Conservation (phyloP, 1,140 invertebrate genomes). For the Monochamus saltuarius region DNA sequence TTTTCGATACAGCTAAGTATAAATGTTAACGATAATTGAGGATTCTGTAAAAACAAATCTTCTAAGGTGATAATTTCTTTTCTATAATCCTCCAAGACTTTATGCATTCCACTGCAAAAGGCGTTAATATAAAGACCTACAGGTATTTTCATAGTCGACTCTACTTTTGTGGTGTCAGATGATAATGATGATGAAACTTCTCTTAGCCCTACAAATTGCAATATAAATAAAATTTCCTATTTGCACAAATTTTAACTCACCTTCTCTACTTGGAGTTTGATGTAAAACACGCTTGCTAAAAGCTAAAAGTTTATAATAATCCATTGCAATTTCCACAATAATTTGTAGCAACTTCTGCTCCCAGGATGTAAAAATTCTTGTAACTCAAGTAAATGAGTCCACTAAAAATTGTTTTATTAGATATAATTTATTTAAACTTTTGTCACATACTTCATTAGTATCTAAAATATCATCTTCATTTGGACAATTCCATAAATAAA, state of each 20-base stretch:
- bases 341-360: conserved; percentile 43
- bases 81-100: conserved; percentile 59
- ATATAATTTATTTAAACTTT: conserved; percentile 7
- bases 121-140: conserved; percentile 61
- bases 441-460: conserved; percentile 24
- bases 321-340: conserved; percentile 41
- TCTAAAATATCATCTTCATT: conserved; percentile 22
- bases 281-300: conserved; percentile 41
- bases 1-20: conserved; percentile 57
- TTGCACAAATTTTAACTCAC: conserved; percentile 12
- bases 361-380: conserved; percentile 49
- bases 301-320: conserved; percentile 44
- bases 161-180: conserved; percentile 1
- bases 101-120: conserved; percentile 61
- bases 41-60: conserved; percentile 55
- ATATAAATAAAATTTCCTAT: conserved; percentile 12
- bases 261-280: conserved; percentile 20
- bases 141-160: conserved; percentile 15
- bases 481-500: conserved; percentile 42
- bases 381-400: conserved; percentile 39
- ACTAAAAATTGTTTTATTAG: conserved; percentile 25
- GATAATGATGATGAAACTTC: neutral
- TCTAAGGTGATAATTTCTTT: conserved; percentile 59
- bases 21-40: conserved; percentile 55
- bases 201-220: neutral